Conservation (phyloP, 1,140 invertebrate species). For the Caerostris extrusa region DNA sequence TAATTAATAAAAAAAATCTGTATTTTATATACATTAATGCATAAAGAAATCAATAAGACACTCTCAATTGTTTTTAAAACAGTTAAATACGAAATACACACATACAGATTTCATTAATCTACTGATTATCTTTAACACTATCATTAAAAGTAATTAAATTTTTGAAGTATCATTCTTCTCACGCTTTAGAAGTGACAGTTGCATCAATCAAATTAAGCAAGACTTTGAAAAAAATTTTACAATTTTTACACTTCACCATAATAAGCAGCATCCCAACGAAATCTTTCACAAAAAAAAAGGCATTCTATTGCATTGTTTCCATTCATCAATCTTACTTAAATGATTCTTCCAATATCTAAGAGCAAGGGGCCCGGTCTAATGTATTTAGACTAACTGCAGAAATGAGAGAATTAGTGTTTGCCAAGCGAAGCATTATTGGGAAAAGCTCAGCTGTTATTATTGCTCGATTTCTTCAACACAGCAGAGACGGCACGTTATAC, state of each 20-base stretch:
- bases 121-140: no score
- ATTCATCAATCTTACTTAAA: slow-evolving; percentile 54
- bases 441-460: slow-evolving; percentile 58
- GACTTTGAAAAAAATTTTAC: not conserved
- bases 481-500: not conserved
- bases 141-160: no score
- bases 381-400: slow-evolving; percentile 42
- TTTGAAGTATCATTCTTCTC: no score
- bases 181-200: no score
- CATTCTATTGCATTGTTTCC: slow-evolving; percentile 38
- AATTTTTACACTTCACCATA: not conserved
- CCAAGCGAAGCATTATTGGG: slow-evolving; percentile 57
- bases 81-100: no score
- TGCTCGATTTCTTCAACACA: not conserved
- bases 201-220: not conserved
- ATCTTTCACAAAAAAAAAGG: slow-evolving; percentile 17
- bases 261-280: not conserved
- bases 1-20: no score
- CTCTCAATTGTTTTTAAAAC: no score
- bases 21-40: no score
- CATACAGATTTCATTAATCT: no score
- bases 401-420: slow-evolving; percentile 60
- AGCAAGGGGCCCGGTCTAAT: slow-evolving; percentile 27
- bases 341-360: slow-evolving; percentile 58
- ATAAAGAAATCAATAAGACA: no score